Evolutionary conservation across 2,888 invertebrate species (phyloP), one percentile per base, ranked within the genome.

Genomic region (Pimpla rufipes): DNA sequence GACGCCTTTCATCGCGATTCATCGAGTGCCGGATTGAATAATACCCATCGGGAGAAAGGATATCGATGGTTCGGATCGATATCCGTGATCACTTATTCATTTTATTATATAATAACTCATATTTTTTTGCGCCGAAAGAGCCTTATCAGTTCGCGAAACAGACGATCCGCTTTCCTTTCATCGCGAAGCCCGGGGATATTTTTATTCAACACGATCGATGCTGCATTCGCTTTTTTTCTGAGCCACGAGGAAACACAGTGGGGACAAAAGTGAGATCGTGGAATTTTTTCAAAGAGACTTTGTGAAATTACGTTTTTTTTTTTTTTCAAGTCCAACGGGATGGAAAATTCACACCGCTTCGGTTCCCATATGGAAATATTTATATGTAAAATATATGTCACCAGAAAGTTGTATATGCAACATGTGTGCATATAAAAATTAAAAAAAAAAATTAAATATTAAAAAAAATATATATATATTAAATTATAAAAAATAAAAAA

Each of bases 221-320:
- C 23, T n/a, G 7, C 18, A 64, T 42, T 64, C 23, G 62, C 62
- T 64, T 37, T n/a, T 75, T 47, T 68, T 71, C 11, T 11, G 45
- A 40, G 70, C 23, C 47, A 35, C 37, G 64, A 29, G 70, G 64
- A 50, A 50, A 62, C 21, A 59, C 35, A 35, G 50, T n/a, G 59
- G 7, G 40, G 68, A 21, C 23, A 78, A n/a, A n/a, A 78, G 64
- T 21, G 55, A 64, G 42, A 29, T 29, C 29, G 79, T 45, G 18
- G 40, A 42, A 23, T 79, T 21, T 55, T 59, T 5, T 29, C 29
- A 29, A 29, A 29, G 29, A 29, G 29, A 29, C 29, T 29, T 29
- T 29, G 29, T 29, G 29, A 29, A n/a, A n/a, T n/a, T n/a, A n/a
- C n/a, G n/a, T 29, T 29, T 29, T 29, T 29, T 29, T 29, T 29